A percentile compares a stretch with the other conserved stretches of the same genome.
Evolutionary conservation across 2,113 vertebrate species (phyloP).

Genomic region (Erythrocebus patas): DNA sequence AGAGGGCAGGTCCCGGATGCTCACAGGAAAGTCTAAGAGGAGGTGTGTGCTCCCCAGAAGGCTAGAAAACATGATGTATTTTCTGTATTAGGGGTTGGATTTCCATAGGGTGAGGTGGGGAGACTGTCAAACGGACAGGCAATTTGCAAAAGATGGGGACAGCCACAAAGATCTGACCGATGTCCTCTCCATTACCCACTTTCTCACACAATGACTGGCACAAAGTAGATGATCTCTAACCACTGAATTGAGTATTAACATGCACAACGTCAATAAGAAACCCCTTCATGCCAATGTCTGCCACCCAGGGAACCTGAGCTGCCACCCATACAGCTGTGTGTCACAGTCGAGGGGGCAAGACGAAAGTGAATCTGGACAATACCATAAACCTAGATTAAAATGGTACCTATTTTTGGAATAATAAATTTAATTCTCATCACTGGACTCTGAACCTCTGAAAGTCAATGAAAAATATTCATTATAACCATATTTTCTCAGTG

Average conservation of each 20-base stretch:
- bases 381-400: neutral
- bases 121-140: neutral
- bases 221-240: neutral
- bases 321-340: no score
- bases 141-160: neutral
- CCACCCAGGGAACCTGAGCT: neutral
- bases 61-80: neutral
- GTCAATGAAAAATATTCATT: neutral
- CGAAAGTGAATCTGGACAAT: neutral
- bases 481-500: neutral
- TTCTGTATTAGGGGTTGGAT: neutral
- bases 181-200: neutral
- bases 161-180: neutral
- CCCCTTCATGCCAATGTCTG: neutral
- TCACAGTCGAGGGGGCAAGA: neutral
- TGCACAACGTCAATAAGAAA: neutral
- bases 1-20: fast-evolving
- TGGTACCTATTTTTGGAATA: neutral
- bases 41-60: neutral
- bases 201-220: neutral
- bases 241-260: neutral
- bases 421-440: neutral
- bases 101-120: neutral
- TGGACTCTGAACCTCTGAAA: neutral
- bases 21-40: neutral